These are phyloP conservation scores for Hipparchia semele DNA, from an alignment of 2,888 invertebrate species.

Conservation along the genomic window DNA sequence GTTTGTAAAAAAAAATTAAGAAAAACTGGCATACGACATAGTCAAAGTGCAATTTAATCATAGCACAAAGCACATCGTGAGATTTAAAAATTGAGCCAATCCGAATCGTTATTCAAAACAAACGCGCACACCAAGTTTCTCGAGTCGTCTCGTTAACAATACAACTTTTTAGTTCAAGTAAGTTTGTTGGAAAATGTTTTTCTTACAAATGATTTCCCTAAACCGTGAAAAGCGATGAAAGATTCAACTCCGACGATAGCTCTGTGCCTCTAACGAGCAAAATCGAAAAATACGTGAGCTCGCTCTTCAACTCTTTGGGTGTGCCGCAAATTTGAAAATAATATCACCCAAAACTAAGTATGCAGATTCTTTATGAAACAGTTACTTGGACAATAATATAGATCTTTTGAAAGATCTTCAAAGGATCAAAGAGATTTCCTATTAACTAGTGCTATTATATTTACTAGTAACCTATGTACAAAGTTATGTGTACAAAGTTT, in stretches of 20 bases:
- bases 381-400: too few species aligned
- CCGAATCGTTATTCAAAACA: constrained; percentile 29
- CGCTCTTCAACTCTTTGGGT: neutral
- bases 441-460: too few species aligned
- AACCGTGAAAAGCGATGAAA: constrained; percentile 3
- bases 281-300: neutral
- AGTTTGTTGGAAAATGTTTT: constrained; percentile 13
- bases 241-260: neutral
- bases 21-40: too few species aligned
- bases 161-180: constrained; percentile 17
- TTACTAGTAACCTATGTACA: too few species aligned
- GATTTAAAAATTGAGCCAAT: constrained; percentile 31
- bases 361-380: neutral
- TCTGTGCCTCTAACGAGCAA: constrained; percentile 3
- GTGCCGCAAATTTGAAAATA: neutral
- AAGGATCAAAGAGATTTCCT: too few species aligned
- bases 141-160: constrained; percentile 7
- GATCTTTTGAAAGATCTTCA: too few species aligned
- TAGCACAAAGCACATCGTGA: constrained; percentile 18
- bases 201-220: constrained; percentile 13
- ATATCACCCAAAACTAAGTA: neutral
- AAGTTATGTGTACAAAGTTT: too few species aligned
- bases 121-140: constrained; percentile 22
- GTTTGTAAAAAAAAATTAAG: too few species aligned
- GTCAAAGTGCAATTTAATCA: neutral